Evolutionary conservation across 1,140 invertebrate genomes (phyloP), one percentile per base, ranked within the genome.

Genomic region (Procambarus virginalis): DNA sequence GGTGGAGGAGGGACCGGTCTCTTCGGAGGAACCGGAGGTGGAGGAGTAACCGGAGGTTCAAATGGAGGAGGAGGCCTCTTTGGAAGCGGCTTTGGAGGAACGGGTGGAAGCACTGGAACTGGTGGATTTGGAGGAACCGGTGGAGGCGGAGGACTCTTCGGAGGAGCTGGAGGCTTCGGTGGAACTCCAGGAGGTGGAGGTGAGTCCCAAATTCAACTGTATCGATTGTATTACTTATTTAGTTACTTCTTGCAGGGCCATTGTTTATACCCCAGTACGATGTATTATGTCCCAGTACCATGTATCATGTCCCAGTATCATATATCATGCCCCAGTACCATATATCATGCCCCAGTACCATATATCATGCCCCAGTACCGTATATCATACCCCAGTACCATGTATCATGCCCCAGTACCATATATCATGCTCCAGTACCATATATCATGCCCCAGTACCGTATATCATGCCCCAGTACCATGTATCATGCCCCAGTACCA

Each of bases 161-260:
- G 86, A 73, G 86, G 86, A 58, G 75, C 60, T 22, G 84, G 68
- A 55, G 75, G 84, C 55, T 77, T 76, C 73, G 84, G 84, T 3
- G 84, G 84, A 55, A 12, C 76, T 10, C 2, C 76, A 20, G 76
- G 76, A 78, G 46, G 10, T 2, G 8, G 46, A 78, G 76, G 76
- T 78, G 45, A 78, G 76, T 78, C 48, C 6, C 55, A 2, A 9
- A 58, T 58, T 34, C 34, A 58, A 6, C 55, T 58, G 55, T 58
- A 58, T 58, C 12, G 6, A 6, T 58, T 58, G 12, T 9, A 6
- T 58, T 9, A 58, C 12, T 58, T 9, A 58, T 58, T 58, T 9
- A 58, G 1, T 58, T 58, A 58, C 55, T 58, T 12, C 2, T 58
- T 12, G 12, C 0, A 73, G 68, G 4, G 10, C 22, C 68, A 73